These are phyloP conservation scores for Dicycla oo DNA, from an alignment of 2,888 invertebrate species.

Conservation along the genomic window DNA sequence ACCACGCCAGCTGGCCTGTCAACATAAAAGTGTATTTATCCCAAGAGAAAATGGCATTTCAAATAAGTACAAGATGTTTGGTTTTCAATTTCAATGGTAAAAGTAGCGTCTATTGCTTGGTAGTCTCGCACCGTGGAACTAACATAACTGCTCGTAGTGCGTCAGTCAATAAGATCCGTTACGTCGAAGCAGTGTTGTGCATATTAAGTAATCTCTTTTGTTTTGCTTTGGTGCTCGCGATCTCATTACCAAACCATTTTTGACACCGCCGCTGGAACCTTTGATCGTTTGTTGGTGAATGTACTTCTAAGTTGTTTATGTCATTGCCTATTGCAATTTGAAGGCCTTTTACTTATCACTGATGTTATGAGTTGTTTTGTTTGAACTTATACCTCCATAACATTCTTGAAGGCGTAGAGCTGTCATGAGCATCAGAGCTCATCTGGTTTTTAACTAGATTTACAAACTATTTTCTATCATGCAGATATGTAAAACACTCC, in stretches of 20 bases:
- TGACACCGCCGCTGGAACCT: slow-evolving; percentile 10
- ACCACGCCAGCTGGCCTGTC: too few species aligned
- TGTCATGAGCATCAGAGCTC: background rate
- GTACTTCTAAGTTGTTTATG: background rate
- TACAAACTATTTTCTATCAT: background rate
- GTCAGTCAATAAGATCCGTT: slow-evolving; percentile 49
- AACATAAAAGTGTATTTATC: background rate
- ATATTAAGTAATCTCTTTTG: slow-evolving; percentile 57
- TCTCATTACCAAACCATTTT: slow-evolving; percentile 38
- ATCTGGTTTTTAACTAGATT: background rate
- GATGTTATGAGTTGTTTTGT: background rate
- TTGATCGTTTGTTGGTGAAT: slow-evolving; percentile 16
- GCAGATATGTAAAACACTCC: background rate
- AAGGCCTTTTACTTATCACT: background rate
- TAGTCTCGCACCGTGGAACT: slow-evolving; percentile 17
- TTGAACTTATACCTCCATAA: background rate
- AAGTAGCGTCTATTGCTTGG: slow-evolving; percentile 31
- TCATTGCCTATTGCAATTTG: background rate
- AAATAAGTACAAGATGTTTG: slow-evolving; percentile 4
- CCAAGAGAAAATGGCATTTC: background rate
- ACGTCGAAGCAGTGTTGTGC: slow-evolving; percentile 50
- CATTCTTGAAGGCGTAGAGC: background rate
- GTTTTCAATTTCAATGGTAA: slow-evolving; percentile 30
- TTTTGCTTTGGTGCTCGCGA: slow-evolving; percentile 35
- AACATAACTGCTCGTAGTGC: slow-evolving; percentile 47